Conservation (phyloP, 2,113 vertebrate species). For the Chaenogobius annularis region DNA sequence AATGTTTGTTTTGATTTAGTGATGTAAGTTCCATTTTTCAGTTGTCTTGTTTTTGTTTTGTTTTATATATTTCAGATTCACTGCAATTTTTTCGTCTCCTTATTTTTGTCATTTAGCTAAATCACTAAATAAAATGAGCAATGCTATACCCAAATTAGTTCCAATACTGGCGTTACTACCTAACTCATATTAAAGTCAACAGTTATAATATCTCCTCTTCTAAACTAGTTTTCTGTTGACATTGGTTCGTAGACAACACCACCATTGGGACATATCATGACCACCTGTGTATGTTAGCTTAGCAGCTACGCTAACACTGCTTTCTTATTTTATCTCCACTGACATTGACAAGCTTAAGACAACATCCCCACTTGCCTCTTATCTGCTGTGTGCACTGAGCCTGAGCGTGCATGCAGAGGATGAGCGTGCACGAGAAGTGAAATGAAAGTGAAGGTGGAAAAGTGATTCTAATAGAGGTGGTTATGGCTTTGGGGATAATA, state of each 20-base stretch:
- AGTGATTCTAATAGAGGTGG: slow-evolving; percentile 2
- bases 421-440: not conserved
- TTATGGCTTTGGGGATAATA: slow-evolving; percentile 16
- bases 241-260: not conserved
- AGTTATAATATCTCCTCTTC: too few species aligned
- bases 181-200: too few species aligned
- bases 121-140: too few species aligned
- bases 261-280: not conserved
- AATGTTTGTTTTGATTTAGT: too few species aligned
- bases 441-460: slow-evolving; percentile 12
- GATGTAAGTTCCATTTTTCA: too few species aligned
- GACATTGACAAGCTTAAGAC: slow-evolving; percentile 38
- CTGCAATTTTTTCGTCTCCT: too few species aligned
- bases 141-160: not conserved
- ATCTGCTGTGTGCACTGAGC: slow-evolving; percentile 53
- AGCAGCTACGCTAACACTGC: slow-evolving; percentile 22
- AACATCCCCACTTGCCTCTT: slow-evolving; percentile 53
- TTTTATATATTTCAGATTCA: too few species aligned
- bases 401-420: not conserved
- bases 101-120: too few species aligned
- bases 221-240: not conserved
- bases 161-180: not conserved
- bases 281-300: slow-evolving; percentile 17
- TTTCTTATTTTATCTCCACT: slow-evolving; percentile 28
- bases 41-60: too few species aligned